phyloP scores from a whole-genome alignment of 2,888 invertebrate genomes.

The Smittia aterrima region DNA sequence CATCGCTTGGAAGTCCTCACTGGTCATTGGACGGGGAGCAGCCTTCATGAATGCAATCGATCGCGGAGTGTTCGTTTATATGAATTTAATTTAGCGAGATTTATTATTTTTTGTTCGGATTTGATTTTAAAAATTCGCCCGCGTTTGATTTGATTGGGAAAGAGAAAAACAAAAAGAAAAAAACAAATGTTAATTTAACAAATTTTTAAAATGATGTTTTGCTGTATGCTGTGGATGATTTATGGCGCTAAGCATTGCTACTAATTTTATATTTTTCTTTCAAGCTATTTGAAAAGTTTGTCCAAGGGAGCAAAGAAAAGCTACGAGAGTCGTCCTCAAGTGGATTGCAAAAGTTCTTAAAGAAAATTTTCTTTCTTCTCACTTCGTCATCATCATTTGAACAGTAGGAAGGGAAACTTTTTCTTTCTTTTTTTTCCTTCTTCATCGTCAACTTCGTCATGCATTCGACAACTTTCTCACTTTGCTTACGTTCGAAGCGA shows the following conservation, averaged over 20 bases:
- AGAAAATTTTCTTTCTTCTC: no score
- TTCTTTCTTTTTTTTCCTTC: neutral
- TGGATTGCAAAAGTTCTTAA: no score
- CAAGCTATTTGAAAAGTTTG: neutral
- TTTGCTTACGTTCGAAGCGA: neutral
- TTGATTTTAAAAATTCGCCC: slow-evolving; percentile 2
- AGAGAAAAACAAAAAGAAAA: slow-evolving; percentile 19
- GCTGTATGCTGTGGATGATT: neutral
- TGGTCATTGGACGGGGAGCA: slow-evolving; percentile 83
- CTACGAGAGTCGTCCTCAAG: no score
- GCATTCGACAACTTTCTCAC: slow-evolving; percentile 8
- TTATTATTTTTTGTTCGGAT: slow-evolving; percentile 40
- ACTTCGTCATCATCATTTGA: no score
- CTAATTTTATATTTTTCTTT: slow-evolving; percentile 15
- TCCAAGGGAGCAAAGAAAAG: no score
- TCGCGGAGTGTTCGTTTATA: neutral
- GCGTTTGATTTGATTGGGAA: neutral
- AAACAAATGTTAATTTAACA: slow-evolving; percentile 35
- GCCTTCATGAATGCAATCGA: slow-evolving; percentile 51
- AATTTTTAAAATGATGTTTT: slow-evolving; percentile 16
- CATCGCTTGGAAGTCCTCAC: slow-evolving; percentile 94
- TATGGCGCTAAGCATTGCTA: slow-evolving; percentile 7
- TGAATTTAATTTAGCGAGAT: slow-evolving; percentile 4
- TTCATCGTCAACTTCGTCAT: neutral
- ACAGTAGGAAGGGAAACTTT: neutral